Evolutionary conservation across 1,140 invertebrate species (phyloP), one percentile per base, ranked within the genome.

Genomic region (Vanessa tameamea): DNA sequence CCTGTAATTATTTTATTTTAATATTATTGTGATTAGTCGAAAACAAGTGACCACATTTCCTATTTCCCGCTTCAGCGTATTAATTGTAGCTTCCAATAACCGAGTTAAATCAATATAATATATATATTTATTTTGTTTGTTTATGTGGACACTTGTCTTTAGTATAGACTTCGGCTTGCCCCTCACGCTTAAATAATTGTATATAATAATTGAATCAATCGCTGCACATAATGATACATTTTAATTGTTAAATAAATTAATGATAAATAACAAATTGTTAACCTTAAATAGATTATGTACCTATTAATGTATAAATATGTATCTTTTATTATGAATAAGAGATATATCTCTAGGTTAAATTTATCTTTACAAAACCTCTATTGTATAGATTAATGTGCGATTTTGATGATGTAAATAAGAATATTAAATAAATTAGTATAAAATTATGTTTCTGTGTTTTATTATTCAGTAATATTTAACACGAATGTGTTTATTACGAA

Each of bases 391-490:
- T 75, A 87, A 82, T 85, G 83, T 88, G 86, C 85, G 85, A 85
- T 86, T 87, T 86, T 82, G 81, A 81, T 51, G 74, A 82, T 91
- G 89, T 91, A 91, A 87, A 91, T 91, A 89, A 87, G 82, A 86
- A 71, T 66, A 87, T 83, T 83, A 85, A 88, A 87, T 85, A 88
- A 89, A 88, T 89, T 88, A 88, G 86, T 88, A 88, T 87, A 88
- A 89, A 88, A 85, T 81, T 55, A 31, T 48, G 53, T 67, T 23
- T 43, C 2, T 43, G 37, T 43, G 37, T 43, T 43, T 43, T 43
- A 43, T 43, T 43, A 43, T 43, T 43, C 37, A 55, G 65, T 67
- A 16, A 51, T 37, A 53, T 55, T 67, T 63, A 63, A 1, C 0
- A 59, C n/a, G 1, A n/a, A 14, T 12, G 11, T 51, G 48, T 14